phyloP scores from a whole-genome alignment of 2,113 vertebrate genomes.

The Dipodomys merriami region DNA sequence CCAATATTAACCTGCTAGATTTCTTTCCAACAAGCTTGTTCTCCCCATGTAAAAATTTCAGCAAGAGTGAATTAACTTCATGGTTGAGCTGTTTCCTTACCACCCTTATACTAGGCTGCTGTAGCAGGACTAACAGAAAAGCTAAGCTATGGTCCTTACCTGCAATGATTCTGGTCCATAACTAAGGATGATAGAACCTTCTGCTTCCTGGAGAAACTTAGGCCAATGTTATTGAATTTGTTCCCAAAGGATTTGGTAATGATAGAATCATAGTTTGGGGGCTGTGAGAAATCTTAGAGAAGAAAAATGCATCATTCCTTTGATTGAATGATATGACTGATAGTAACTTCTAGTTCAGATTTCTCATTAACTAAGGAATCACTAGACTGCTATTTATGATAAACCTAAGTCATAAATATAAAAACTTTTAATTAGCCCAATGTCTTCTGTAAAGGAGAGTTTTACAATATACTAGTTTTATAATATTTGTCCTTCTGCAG shows the following conservation, averaged over 20 bases:
- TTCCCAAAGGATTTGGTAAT: slow-evolving; percentile 4
- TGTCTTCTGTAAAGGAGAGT: not conserved
- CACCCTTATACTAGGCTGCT: not conserved
- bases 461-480: not conserved
- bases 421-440: not conserved
- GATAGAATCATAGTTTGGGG: not conserved
- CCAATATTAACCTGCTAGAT: not conserved
- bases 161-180: not conserved
- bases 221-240: slow-evolving; percentile 26
- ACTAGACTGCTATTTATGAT: not conserved
- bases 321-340: not conserved
- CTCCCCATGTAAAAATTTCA: not conserved
- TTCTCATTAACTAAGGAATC: slow-evolving; percentile 26
- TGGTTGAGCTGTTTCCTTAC: not conserved
- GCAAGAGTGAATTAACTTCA: not conserved
- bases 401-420: not conserved
- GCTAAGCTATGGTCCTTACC: not conserved
- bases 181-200: not conserved
- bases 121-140: not conserved
- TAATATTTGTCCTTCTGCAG: not conserved
- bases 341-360: not conserved
- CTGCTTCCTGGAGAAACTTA: not conserved
- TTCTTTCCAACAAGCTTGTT: not conserved
- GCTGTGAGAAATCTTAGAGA: not conserved
- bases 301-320: not conserved